phyloP scores from a whole-genome alignment of 2,797 vertebrate genomes.

The Pseudocheirus occidentalis region DNA sequence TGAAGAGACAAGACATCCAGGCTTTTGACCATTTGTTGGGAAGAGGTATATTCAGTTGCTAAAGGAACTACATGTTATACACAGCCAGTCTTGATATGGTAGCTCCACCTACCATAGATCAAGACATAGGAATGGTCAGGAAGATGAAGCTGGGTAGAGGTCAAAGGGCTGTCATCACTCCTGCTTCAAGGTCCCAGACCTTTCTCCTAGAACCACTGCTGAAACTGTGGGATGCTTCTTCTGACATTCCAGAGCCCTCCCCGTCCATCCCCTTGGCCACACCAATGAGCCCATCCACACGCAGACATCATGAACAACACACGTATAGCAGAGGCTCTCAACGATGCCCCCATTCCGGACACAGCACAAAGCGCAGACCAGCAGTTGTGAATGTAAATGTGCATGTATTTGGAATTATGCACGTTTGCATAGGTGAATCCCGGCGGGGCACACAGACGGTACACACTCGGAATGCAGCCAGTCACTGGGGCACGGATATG shows the following conservation, averaged over 20 bases:
- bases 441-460: background rate
- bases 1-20: background rate
- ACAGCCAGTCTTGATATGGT: background rate
- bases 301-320: background rate
- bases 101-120: background rate
- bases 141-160: background rate
- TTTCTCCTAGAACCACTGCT: background rate
- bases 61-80: background rate
- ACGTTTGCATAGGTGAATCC: background rate
- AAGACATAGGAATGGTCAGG: background rate
- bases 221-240: background rate
- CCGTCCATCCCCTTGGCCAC: background rate
- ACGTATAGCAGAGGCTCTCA: background rate
- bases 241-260: background rate
- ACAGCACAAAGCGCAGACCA: background rate
- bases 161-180: background rate
- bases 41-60: background rate
- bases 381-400: background rate
- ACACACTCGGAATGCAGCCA: background rate
- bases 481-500: background rate
- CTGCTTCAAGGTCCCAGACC: background rate
- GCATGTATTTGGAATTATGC: background rate
- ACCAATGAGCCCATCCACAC: background rate
- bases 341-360: rapidly evolving
- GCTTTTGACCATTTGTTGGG: background rate